phyloP scores from a whole-genome alignment of 1,140 invertebrate species.

The Drosophila mojavensis region DNA sequence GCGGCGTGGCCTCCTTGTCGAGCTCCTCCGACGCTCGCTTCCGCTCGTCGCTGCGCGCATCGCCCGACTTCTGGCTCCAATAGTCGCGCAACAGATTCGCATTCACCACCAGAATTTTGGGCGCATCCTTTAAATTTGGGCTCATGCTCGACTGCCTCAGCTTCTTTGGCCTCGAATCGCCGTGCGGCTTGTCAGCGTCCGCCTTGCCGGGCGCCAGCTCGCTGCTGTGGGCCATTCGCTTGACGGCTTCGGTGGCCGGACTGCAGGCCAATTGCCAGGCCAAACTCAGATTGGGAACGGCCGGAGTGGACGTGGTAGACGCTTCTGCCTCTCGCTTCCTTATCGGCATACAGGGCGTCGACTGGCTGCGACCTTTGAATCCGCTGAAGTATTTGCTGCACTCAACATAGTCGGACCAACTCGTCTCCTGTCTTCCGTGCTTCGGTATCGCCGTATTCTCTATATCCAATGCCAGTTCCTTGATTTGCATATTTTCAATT shows the following conservation, averaged over 20 bases:
- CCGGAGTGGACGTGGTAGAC: neutral
- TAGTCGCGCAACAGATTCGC: constrained; percentile 2
- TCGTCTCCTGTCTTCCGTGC: neutral
- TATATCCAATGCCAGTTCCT: neutral
- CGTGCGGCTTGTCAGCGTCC: neutral
- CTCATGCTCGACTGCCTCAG: no score
- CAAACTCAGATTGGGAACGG: neutral
- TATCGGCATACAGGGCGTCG: constrained; percentile 8
- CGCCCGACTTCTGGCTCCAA: neutral
- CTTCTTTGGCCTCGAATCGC: neutral
- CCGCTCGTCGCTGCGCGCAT: neutral
- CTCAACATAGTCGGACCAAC: constrained; percentile 24
- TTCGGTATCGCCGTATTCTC: neutral
- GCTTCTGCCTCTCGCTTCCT: neutral
- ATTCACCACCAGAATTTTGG: constrained; percentile 19
- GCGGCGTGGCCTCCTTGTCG: neutral
- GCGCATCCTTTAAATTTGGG: neutral
- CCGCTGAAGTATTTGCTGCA: constrained; percentile 8
- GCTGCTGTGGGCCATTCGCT: neutral
- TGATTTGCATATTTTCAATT: neutral
- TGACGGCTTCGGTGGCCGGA: neutral
- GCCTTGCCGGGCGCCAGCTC: neutral
- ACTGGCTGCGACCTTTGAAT: neutral
- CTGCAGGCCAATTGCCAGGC: constrained; percentile 49
- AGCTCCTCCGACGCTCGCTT: neutral